Evolutionary conservation across 2,888 invertebrate genomes (phyloP).

Genomic region (Hyposoter dolosus): DNA sequence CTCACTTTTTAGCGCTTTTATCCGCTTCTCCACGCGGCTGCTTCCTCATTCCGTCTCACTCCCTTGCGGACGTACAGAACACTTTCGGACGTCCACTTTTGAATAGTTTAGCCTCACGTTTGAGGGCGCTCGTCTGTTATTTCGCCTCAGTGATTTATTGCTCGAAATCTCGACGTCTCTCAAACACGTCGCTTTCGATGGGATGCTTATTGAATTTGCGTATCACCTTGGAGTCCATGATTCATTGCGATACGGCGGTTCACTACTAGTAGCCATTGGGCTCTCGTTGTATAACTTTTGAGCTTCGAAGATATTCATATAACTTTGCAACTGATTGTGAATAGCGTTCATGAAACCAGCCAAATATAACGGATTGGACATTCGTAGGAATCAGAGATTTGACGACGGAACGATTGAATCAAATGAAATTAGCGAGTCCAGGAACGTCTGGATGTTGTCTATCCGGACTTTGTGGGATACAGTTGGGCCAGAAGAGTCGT

Average conservation of each 20-base stretch:
- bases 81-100: slow-evolving; percentile 68
- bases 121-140: slow-evolving; percentile 52
- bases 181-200: slow-evolving; percentile 26
- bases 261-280: not conserved
- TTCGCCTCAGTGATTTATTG: slow-evolving; percentile 57
- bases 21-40: slow-evolving; percentile 15
- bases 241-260: slow-evolving; percentile 7
- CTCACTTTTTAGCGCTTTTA: slow-evolving; percentile 32
- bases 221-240: not conserved
- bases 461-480: slow-evolving; percentile 45
- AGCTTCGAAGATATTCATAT: slow-evolving; percentile 5
- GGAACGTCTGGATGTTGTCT: slow-evolving; percentile 34
- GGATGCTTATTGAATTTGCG: not conserved
- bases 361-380: slow-evolving; percentile 25
- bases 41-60: slow-evolving; percentile 24
- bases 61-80: slow-evolving; percentile 50
- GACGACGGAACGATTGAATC: slow-evolving; percentile 33
- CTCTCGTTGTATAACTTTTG: not conserved
- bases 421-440: slow-evolving; percentile 65
- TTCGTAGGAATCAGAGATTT: slow-evolving; percentile 45
- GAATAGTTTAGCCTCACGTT: slow-evolving; percentile 73
- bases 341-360: slow-evolving; percentile 22
- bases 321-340: slow-evolving; percentile 1
- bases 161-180: slow-evolving; percentile 43
- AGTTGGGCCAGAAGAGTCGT: slow-evolving; percentile 44